These are phyloP conservation scores for Sebastes glaucus DNA, from an alignment of 2,797 vertebrate genomes.

Conservation along the genomic window DNA sequence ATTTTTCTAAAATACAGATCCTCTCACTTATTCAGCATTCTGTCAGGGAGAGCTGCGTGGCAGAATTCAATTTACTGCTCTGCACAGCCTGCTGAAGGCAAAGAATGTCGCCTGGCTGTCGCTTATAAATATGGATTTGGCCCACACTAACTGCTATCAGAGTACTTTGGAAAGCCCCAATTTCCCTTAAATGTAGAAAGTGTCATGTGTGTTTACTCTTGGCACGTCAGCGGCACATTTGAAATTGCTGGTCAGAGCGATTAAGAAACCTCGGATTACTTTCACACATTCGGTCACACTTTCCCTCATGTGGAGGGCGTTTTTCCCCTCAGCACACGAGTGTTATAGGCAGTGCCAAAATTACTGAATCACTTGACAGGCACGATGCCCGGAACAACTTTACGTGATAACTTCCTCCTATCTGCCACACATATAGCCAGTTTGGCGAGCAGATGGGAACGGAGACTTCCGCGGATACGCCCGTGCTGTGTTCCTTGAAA, in stretches of 20 bases:
- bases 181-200: slow-evolving; percentile 54
- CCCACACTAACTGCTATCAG: slow-evolving; percentile 69
- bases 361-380: slow-evolving; percentile 65
- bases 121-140: slow-evolving; percentile 82
- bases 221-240: slow-evolving; percentile 39
- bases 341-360: slow-evolving; percentile 58
- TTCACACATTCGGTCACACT: slow-evolving; percentile 67
- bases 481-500: slow-evolving; percentile 60
- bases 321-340: slow-evolving; percentile 26
- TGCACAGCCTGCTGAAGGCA: slow-evolving; percentile 74
- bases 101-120: slow-evolving; percentile 72
- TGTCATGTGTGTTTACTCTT: slow-evolving; percentile 63
- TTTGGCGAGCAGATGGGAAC: slow-evolving; percentile 70
- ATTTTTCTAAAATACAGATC: slow-evolving; percentile 79
- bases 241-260: slow-evolving; percentile 53
- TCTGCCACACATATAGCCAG: slow-evolving; percentile 34
- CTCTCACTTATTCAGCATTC: slow-evolving; percentile 83
- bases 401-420: slow-evolving; percentile 59
- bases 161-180: slow-evolving; percentile 63
- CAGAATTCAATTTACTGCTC: slow-evolving; percentile 82
- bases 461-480: slow-evolving; percentile 29
- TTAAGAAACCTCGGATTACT: slow-evolving; percentile 61
- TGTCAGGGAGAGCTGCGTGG: slow-evolving; percentile 76
- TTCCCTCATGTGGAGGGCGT: slow-evolving; percentile 45
- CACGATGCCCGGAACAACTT: slow-evolving; percentile 66